Evolutionary conservation across 2,888 invertebrate species (phyloP), one percentile per base, ranked within the genome.

Genomic region (Papilio elwesi): DNA sequence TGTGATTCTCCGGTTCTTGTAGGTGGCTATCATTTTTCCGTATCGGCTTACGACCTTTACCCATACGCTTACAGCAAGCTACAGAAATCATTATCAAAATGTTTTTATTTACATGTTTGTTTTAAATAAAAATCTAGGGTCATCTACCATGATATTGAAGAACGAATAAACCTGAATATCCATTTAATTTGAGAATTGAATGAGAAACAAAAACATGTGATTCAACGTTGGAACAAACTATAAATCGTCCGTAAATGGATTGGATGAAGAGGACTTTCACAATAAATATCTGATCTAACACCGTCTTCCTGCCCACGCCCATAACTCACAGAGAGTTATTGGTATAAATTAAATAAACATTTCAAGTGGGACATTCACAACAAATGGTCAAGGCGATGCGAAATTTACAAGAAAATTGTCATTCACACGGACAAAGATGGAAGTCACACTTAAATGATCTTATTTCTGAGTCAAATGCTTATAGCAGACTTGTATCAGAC

Each of bases 311-410:
- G 88, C 90, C 90, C 88, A 90, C 90, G 87, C 85, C 80, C 87
- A 91, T 92, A 91, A 91, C 89, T 92, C 89, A 90, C 83, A 77
- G 84, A 88, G 89, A 92, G 86, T 90, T 91, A 92, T 91, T 87
- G 85, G 89, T 88, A 90, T 91, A 89, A 89, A 92, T 90, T 89
- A 91, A 91, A 92, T 90, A 92, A 92, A 92, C 90, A 91, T 89
- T 83, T 91, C 91, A 88, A 88, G 83, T 85, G 83, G 82, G 90
- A 89, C 90, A 80, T 88, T 89, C 87, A 90, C 86, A 88, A 87
- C 85, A 85, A 87, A 90, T 88, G 85, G 84, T 79, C 78, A 79
- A 87, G 86, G 85, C 84, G 82, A 83, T 83, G 89, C 90, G 75
- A 78, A 90, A 88, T 87, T 87, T 88, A 89, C 87, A 84, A 84